Evolutionary conservation across 2,888 invertebrate species (phyloP).

Genomic region (Monoplex corrugatus): DNA sequence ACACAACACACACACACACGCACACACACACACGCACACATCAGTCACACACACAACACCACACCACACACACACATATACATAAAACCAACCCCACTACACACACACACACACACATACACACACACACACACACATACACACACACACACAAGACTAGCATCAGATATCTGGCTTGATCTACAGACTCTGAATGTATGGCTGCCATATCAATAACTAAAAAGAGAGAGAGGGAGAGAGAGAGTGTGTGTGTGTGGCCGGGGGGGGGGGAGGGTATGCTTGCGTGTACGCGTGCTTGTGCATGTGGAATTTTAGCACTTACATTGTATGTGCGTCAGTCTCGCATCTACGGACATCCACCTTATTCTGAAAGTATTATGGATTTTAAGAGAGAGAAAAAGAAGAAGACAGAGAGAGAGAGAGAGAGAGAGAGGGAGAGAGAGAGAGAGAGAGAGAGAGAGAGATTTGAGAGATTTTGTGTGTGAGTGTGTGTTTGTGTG

Average conservation of each 20-base stretch:
- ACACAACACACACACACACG: slow-evolving; percentile 5
- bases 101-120: slow-evolving; percentile 2
- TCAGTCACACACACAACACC: not conserved
- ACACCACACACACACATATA: not conserved
- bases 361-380: too few relatives aligned
- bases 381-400: too few relatives aligned
- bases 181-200: too few relatives aligned
- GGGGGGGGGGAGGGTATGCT: not conserved
- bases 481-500: slow-evolving; percentile 6
- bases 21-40: not conserved
- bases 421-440: slow-evolving; percentile 17
- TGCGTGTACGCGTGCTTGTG: slow-evolving; percentile 2
- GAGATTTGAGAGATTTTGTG: too few relatives aligned
- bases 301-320: too few relatives aligned
- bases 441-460: too few relatives aligned
- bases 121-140: slow-evolving; percentile 28
- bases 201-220: not conserved
- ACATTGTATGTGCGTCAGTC: too few relatives aligned
- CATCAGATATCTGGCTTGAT: too few relatives aligned
- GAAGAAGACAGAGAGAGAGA: slow-evolving; percentile 17
- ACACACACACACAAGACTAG: not conserved
- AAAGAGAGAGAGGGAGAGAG: slow-evolving; percentile 16
- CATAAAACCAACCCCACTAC: too few relatives aligned
- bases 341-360: too few relatives aligned
- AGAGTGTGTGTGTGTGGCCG: not conserved